phyloP scores from a whole-genome alignment of 2,888 invertebrate genomes.

The Synergus gifuensis region DNA sequence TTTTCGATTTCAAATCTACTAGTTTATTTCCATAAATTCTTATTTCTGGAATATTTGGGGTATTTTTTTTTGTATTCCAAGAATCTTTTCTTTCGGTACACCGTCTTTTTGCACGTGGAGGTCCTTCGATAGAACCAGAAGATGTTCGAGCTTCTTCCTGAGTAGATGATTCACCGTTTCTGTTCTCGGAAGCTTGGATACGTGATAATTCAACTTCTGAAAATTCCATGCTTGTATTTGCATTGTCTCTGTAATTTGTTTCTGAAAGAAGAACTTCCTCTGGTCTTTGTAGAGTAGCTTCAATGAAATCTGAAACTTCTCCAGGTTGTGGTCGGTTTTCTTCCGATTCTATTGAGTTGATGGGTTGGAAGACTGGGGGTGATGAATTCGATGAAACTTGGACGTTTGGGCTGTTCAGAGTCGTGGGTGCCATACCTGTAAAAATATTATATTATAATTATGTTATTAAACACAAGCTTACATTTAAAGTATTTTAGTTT shows the following conservation, averaged over 20 bases:
- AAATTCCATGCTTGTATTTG: constrained; percentile 29
- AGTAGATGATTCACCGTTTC: not conserved
- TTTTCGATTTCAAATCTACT: not conserved
- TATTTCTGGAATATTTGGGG: not conserved
- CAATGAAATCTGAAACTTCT: not conserved
- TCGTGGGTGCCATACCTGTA: not conserved
- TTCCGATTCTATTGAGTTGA: not conserved
- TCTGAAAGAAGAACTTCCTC: not conserved
- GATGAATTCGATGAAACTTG: constrained; percentile 22
- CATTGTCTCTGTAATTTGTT: constrained; percentile 30
- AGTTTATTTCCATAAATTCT: constrained; percentile 1
- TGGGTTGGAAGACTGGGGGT: constrained; percentile 12
- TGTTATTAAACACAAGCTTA: not conserved
- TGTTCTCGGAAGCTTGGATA: constrained; percentile 15
- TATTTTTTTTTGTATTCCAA: constrained; percentile 4
- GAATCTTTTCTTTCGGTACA: not conserved
- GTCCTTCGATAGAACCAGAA: constrained; percentile 51
- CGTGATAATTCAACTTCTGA: constrained; percentile 31
- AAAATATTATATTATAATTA: not conserved
- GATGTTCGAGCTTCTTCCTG: constrained; percentile 42
- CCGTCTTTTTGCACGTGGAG: not conserved
- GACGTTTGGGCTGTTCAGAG: not conserved
- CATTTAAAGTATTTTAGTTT: not conserved
- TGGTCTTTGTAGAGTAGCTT: not conserved
- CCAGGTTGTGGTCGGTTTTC: constrained; percentile 12